phyloP scores from a whole-genome alignment of 2,888 invertebrate genomes.

The Rhaphigaster nebulosa region DNA sequence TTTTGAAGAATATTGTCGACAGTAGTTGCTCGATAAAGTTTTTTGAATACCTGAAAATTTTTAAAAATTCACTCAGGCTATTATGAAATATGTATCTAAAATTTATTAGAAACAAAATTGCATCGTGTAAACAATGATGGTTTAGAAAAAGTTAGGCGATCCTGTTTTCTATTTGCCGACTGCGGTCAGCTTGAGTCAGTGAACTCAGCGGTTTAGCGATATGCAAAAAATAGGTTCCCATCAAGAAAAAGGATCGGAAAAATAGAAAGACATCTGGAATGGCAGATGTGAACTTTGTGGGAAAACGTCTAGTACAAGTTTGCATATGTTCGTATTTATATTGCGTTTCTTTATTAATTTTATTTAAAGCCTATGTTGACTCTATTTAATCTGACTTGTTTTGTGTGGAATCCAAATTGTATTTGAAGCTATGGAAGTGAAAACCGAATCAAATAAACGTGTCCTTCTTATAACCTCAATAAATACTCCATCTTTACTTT shows the following conservation, averaged over 20 bases:
- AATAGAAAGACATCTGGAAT: constrained; percentile 9
- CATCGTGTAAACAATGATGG: neutral
- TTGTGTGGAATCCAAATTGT: neutral
- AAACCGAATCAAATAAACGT: neutral
- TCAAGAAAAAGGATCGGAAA: constrained; percentile 37
- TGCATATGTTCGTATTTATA: neutral
- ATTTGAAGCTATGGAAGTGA: neutral
- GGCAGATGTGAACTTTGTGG: constrained; percentile 42
- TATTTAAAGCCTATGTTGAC: neutral
- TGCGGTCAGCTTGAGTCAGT: constrained; percentile 25
- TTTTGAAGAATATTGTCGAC: too few relatives aligned
- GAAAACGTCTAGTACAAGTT: neutral
- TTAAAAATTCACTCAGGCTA: too few relatives aligned
- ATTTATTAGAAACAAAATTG: neutral
- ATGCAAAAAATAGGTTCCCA: constrained; percentile 34
- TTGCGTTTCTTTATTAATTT: neutral
- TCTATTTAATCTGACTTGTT: neutral
- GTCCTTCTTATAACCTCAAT: neutral
- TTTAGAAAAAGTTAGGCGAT: neutral
- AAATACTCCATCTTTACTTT: neutral
- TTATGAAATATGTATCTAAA: neutral
- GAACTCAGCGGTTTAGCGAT: constrained; percentile 23
- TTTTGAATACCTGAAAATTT: too few relatives aligned
- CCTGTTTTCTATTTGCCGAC: constrained; percentile 16
- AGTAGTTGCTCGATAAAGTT: too few relatives aligned